phyloP scores from a whole-genome alignment of 2,113 vertebrate genomes.

The Nycticebus coucang region DNA sequence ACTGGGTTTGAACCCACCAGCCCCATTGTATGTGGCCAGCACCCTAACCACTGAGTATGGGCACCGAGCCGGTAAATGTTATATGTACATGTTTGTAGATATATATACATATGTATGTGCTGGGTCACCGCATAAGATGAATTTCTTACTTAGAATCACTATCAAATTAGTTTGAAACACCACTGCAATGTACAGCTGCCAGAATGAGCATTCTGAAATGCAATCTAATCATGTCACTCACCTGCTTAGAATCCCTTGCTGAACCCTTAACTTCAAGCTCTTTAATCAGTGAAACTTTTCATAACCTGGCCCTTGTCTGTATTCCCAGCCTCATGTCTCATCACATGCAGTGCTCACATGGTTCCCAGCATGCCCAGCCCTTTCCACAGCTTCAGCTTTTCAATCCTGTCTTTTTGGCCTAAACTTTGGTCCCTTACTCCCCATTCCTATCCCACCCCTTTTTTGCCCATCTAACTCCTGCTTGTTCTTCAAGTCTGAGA shows the following conservation, averaged over 20 bases:
- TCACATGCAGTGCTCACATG: neutral
- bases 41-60: too few species aligned
- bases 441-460: neutral
- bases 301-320: neutral
- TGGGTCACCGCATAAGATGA: neutral
- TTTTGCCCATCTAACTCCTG: neutral
- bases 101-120: neutral
- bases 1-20: too few species aligned
- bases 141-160: slow-evolving; percentile 16
- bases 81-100: neutral
- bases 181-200: neutral
- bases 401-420: neutral
- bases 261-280: neutral
- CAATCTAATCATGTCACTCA: neutral
- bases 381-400: neutral
- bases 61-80: neutral
- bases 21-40: too few species aligned
- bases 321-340: neutral
- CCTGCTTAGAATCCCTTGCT: neutral
- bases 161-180: neutral
- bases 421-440: neutral
- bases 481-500: neutral
- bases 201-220: neutral
- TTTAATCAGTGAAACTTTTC: neutral
- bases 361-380: neutral